These are phyloP conservation scores for Catostomus latipinnis DNA, from an alignment of 2,797 vertebrate genomes.

Conservation along the genomic window DNA sequence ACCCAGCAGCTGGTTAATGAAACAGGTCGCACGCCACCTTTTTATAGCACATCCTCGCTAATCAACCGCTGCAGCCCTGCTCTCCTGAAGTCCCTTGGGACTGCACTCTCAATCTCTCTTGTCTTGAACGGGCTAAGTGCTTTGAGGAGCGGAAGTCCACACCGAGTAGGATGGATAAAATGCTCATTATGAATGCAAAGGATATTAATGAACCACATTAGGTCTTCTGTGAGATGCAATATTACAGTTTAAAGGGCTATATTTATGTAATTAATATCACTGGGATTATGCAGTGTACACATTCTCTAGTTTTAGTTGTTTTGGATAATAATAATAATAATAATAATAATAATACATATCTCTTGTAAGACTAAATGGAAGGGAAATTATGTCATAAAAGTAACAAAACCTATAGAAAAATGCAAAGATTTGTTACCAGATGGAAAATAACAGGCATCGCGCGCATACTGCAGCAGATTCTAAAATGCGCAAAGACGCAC, in stretches of 20 bases:
- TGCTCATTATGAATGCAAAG: conserved; percentile 19
- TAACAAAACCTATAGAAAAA: background rate
- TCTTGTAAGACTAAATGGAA: background rate
- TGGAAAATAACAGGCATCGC: conserved; percentile 8
- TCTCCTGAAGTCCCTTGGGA: conserved; percentile 23
- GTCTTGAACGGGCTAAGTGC: conserved; percentile 26
- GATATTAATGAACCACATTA: conserved; percentile 33
- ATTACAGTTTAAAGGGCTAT: conserved; percentile 19
- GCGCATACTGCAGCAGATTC: conserved; percentile 16
- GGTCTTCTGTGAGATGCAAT: background rate
- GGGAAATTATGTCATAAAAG: background rate
- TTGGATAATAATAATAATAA: background rate
- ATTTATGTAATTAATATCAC: conserved; percentile 23
- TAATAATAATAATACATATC: background rate
- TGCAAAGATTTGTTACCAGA: background rate
- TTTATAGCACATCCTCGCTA: conserved; percentile 35
- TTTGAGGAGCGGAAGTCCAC: conserved; percentile 1
- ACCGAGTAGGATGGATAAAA: conserved; percentile 16
- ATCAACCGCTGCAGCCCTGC: conserved; percentile 30
- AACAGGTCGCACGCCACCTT: conserved; percentile 54
- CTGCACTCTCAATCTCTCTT: conserved; percentile 32
- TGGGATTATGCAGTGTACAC: background rate
- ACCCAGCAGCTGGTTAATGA: conserved; percentile 54
- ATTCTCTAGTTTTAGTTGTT: conserved; percentile 3
- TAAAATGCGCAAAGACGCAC: conserved; percentile 39